These are phyloP conservation scores for Microctenopoma steveboyesi DNA, from an alignment of 2,797 vertebrate species.

Conservation along the genomic window DNA sequence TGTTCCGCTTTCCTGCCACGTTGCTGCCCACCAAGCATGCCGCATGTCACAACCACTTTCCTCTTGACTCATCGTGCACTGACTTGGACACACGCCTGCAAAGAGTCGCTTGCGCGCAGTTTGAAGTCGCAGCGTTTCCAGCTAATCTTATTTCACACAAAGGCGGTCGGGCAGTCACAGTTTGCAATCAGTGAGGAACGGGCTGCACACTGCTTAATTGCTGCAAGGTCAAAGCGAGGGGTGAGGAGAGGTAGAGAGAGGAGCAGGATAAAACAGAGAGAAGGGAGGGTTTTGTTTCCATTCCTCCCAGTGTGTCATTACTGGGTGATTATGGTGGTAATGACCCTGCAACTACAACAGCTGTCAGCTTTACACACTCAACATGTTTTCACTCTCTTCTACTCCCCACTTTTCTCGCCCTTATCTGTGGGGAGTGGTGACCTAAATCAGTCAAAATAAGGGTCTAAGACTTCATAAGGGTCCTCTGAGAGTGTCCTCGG, in stretches of 20 bases:
- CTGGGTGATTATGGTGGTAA: constrained; percentile 69
- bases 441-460: constrained; percentile 20
- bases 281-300: constrained; percentile 23
- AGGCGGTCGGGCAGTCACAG: background rate
- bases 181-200: constrained; percentile 31
- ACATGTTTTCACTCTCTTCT: constrained; percentile 5
- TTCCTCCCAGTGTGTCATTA: constrained; percentile 59
- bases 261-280: background rate
- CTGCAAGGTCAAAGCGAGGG: constrained; percentile 45
- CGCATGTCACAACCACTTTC: constrained; percentile 52
- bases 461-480: background rate
- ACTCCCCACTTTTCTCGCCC: constrained; percentile 14
- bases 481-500: background rate
- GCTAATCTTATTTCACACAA: constrained; percentile 2
- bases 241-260: constrained; percentile 22
- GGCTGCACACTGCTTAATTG: constrained; percentile 43
- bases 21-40: constrained; percentile 35
- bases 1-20: constrained; percentile 24
- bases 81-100: constrained; percentile 20
- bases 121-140: background rate
- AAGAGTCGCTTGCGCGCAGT: background rate
- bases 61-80: constrained; percentile 34
- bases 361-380: constrained; percentile 63
- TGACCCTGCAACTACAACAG: constrained; percentile 65
- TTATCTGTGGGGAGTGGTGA: constrained; percentile 22